Percentiles rank a stretch among this genome's conserved stretches.
phyloP scores from a whole-genome alignment of 2,888 invertebrate genomes.

The Adineta ricciae region DNA sequence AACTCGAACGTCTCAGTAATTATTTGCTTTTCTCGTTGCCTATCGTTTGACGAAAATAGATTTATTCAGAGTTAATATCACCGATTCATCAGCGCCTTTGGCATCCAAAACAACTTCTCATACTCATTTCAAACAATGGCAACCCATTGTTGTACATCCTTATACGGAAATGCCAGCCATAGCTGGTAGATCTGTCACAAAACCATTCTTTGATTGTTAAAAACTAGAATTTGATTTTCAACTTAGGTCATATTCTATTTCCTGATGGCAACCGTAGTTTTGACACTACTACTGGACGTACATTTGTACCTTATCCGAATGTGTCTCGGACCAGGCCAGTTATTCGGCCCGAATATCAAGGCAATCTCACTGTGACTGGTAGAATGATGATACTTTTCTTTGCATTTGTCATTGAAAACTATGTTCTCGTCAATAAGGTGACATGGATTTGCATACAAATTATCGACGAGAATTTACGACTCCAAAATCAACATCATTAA shows the following conservation, averaged over 20 bases:
- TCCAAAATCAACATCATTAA: background rate
- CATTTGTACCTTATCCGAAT: background rate
- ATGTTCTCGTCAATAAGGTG: too few relatives aligned
- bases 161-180: slow-evolving; percentile 23
- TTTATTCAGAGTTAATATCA: background rate
- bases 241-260: background rate
- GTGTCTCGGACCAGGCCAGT: background rate
- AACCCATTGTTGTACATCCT: background rate
- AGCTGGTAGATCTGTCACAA: background rate
- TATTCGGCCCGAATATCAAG: background rate
- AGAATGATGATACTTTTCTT: background rate
- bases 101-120: slow-evolving; percentile 17
- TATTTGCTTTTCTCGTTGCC: background rate
- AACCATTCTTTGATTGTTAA: background rate
- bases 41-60: background rate
- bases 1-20: background rate
- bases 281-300: background rate
- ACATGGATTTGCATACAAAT: slow-evolving; percentile 16
- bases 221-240: too few relatives aligned
- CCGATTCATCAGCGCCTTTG: background rate
- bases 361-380: background rate
- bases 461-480: slow-evolving; percentile 23
- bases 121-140: slow-evolving; percentile 29
- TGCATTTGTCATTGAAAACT: background rate
- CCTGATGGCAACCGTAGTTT: background rate